phyloP scores from a whole-genome alignment of 2,888 invertebrate species.

The Clivina fossor region DNA sequence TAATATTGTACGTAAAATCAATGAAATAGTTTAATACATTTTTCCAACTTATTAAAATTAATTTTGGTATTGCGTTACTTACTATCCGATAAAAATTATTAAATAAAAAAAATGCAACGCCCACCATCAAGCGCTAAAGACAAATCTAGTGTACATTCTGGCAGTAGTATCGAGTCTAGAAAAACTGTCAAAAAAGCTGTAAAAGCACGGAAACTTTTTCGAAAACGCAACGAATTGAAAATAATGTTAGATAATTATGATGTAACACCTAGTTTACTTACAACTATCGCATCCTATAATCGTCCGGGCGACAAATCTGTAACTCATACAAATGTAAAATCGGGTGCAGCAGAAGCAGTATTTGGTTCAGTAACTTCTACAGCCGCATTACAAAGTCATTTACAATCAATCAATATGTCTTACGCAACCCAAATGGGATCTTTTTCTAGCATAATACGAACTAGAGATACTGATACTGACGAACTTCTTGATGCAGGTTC shows the following conservation, averaged over 20 bases:
- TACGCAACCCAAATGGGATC: background rate
- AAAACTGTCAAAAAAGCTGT: background rate
- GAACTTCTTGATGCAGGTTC: background rate
- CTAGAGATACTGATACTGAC: too few relatives aligned
- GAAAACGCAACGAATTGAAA: conserved; percentile 18
- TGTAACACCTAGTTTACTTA: conserved; percentile 7
- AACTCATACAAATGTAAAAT: background rate
- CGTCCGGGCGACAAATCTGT: background rate
- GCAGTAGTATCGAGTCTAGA: too few relatives aligned
- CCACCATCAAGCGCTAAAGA: too few relatives aligned
- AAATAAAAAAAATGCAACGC: too few relatives aligned
- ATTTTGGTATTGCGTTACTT: too few relatives aligned
- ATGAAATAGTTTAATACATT: too few relatives aligned
- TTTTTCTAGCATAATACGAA: background rate
- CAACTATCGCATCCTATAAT: background rate
- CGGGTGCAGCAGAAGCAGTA: background rate
- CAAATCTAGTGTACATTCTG: too few relatives aligned
- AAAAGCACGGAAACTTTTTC: conserved; percentile 5
- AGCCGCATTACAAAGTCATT: conserved; percentile 6
- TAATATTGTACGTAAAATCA: too few relatives aligned
- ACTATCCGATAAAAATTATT: too few relatives aligned
- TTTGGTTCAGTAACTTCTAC: conserved; percentile 9
- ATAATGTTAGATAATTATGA: conserved; percentile 4
- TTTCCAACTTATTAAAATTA: too few relatives aligned
- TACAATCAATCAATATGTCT: conserved; percentile 1